Percentiles rank a stretch among this genome's conserved stretches.
phyloP scores from a whole-genome alignment of 2,113 vertebrate genomes.

The Machaerirhynchus nigripectus region DNA sequence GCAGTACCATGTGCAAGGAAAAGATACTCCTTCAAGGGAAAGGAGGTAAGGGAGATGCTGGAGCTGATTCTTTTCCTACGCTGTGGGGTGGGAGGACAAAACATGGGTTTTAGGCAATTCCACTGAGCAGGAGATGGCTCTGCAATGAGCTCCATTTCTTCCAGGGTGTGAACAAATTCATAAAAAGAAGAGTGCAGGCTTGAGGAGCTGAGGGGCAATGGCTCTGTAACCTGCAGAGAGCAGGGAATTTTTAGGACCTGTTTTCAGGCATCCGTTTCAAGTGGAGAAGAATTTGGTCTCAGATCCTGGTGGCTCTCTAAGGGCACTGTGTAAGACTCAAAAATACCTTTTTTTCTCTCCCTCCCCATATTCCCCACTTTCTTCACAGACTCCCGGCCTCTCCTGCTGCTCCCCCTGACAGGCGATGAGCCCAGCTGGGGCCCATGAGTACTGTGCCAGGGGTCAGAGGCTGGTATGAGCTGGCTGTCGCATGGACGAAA shows the following conservation, averaged over 20 bases:
- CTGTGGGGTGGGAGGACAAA: not conserved
- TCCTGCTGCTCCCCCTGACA: not conserved
- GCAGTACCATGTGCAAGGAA: not conserved
- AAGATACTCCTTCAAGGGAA: not conserved
- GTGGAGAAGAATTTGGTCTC: not conserved
- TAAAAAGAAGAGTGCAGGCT: not conserved
- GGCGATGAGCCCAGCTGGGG: not conserved
- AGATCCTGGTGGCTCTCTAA: not conserved
- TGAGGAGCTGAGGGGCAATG: not conserved
- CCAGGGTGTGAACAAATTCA: not conserved
- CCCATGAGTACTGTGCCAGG: not conserved
- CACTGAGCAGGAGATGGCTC: not conserved
- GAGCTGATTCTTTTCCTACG: not conserved
- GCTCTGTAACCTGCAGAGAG: not conserved
- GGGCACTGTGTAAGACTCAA: not conserved
- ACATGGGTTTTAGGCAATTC: not conserved
- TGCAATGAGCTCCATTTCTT: not conserved
- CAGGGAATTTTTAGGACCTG: not conserved
- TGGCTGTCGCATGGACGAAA: not conserved
- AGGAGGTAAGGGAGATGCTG: not conserved
- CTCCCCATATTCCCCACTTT: not conserved
- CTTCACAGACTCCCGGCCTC: not conserved
- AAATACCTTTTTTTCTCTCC: not conserved
- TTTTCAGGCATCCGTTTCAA: not conserved
- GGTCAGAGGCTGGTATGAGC: not conserved